Evolutionary conservation across 2,797 vertebrate genomes (phyloP), one percentile per base, ranked within the genome.

Genomic region (Phaenicophaeus curvirostris): DNA sequence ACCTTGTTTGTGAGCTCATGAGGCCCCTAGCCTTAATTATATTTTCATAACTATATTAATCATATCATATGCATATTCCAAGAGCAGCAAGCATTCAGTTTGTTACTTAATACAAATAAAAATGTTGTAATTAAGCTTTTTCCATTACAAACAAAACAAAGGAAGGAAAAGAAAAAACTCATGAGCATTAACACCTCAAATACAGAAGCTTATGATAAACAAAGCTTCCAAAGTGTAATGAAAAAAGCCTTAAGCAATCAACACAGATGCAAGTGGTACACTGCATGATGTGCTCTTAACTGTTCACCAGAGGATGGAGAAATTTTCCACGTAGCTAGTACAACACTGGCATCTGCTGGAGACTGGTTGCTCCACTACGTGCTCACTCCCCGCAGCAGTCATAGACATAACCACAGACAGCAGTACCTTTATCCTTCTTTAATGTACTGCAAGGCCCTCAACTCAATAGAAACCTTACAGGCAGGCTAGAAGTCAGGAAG

Each of bases 281-380:
- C 4, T 10, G 48, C 28, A 19, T 13, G 4, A 27, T 4, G 33
- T 10, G 21, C 48, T 48, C 46, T 23, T 24, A 48, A 48, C 46
- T 48, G 20, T 8, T 42, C 10, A 17, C 25, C 5, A 1, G 8
- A 25, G 7, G 25, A 15, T 1, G 5, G 7, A 59, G 7, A 25
- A 59, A 73, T n/a, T 21, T 25, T 5, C 3, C 2, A 1, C 1
- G n/a, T 8, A 4, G 46, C 11, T 25, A 71, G 48, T 89, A 54
- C 51, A 19, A 85, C 33, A 87, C 90, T 93, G 97, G 96, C 98
- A 97, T 55, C 97, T 97, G 58, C 93, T 57, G 97, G 97, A 74
- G 6, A 89, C 8, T 4, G 37, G 30, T 17, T 3, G 10, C 2
- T 13, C 17, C 8, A 14, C 20, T 7, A 27, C 41, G 68, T 20